Percentiles rank a stretch among this genome's conserved stretches.
phyloP scores from a whole-genome alignment of 2,888 invertebrate genomes.

The Sceliomorpha sp. region DNA sequence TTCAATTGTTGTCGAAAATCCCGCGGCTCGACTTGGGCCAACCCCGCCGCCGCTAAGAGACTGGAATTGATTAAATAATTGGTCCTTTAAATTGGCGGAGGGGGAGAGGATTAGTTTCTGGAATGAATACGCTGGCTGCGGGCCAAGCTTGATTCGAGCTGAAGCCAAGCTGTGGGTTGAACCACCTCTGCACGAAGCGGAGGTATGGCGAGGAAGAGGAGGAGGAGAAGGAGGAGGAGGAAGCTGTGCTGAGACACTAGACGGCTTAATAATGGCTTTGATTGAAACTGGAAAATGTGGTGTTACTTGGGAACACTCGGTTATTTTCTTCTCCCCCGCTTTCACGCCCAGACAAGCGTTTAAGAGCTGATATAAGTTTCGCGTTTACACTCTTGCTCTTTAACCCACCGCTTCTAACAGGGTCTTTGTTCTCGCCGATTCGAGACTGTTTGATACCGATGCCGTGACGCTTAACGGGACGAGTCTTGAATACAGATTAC shows the following conservation, averaged over 20 bases:
- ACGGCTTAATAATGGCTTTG: conserved; percentile 77
- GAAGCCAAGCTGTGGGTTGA: conserved; percentile 53
- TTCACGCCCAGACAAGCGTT: conserved; percentile 9
- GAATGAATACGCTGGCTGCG: conserved; percentile 77
- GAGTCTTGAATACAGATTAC: too few relatives aligned
- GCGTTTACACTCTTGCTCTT: neutral
- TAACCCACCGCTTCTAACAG: too few relatives aligned
- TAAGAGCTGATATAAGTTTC: neutral
- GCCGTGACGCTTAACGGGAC: too few relatives aligned
- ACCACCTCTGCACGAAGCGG: conserved; percentile 68
- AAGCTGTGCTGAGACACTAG: conserved; percentile 62
- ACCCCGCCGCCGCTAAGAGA: conserved; percentile 71
- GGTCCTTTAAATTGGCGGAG: conserved; percentile 79
- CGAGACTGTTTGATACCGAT: too few relatives aligned
- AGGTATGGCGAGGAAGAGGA: conserved; percentile 49
- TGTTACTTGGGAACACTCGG: conserved; percentile 38
- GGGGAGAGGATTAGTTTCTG: conserved; percentile 75
- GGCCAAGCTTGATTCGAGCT: conserved; percentile 51
- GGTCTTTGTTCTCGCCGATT: too few relatives aligned
- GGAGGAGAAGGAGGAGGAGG: too few relatives aligned
- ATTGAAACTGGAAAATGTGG: conserved; percentile 65
- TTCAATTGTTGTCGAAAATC: conserved; percentile 75
- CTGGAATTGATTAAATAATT: conserved; percentile 81
- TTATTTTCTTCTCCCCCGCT: conserved; percentile 25
- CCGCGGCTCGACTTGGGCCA: conserved; percentile 57